Conservation (phyloP, 2,113 vertebrate genomes). For the Sapajus apella region DNA sequence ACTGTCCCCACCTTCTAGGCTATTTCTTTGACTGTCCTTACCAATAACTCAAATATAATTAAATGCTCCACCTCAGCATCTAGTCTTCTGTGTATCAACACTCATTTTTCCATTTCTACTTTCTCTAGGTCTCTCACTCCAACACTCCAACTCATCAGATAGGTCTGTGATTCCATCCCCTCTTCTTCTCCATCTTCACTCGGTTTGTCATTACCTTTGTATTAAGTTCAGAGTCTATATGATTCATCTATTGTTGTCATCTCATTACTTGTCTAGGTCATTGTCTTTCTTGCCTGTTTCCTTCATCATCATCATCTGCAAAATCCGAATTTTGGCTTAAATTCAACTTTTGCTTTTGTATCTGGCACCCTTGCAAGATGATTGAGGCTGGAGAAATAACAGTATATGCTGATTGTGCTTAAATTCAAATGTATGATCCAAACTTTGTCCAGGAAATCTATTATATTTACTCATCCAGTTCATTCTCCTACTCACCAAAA, state of each 20-base stretch:
- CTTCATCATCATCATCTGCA: neutral
- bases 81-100: neutral
- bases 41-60: neutral
- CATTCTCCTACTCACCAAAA: neutral
- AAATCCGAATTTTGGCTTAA: neutral
- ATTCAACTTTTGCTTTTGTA: neutral
- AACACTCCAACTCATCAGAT: neutral
- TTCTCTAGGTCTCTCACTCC: neutral
- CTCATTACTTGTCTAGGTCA: neutral
- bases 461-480: neutral
- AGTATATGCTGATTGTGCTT: neutral
- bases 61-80: neutral
- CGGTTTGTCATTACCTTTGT: neutral
- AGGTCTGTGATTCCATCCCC: neutral
- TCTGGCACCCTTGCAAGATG: neutral
- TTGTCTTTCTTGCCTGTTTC: neutral
- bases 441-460: neutral
- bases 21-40: neutral
- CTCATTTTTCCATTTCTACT: neutral
- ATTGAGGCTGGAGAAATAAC: neutral
- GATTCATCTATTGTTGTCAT: neutral
- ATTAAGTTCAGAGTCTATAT: neutral
- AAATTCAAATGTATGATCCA: slow-evolving; percentile 13
- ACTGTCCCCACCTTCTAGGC: neutral
- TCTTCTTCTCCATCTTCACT: neutral